Conservation (phyloP, 2,113 vertebrate genomes). For the Delphinus delphis region DNA sequence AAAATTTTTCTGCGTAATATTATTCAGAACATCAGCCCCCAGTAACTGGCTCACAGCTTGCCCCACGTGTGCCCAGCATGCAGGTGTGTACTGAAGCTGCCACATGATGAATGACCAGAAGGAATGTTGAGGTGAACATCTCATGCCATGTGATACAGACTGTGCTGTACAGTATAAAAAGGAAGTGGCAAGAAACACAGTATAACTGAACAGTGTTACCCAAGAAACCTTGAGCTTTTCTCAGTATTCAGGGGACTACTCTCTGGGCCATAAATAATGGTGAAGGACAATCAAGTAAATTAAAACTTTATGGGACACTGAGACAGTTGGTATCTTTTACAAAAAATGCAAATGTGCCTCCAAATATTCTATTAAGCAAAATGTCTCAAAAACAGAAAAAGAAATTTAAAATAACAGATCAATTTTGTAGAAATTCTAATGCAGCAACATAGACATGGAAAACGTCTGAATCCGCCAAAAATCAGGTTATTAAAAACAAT, state of each 20-base stretch:
- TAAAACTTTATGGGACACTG: background rate
- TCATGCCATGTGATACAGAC: background rate
- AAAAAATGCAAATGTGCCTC: background rate
- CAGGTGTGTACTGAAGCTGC: background rate
- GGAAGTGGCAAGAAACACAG: background rate
- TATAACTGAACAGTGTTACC: background rate
- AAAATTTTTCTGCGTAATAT: background rate
- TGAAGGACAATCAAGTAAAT: background rate
- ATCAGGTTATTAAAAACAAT: background rate
- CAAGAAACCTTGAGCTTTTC: background rate
- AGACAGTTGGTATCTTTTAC: background rate
- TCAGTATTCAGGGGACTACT: background rate
- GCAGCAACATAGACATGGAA: background rate
- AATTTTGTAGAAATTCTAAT: background rate
- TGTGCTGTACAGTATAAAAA: background rate
- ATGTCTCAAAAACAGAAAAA: background rate
- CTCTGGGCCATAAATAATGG: background rate
- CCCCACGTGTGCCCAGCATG: rapidly evolving
- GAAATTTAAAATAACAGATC: background rate
- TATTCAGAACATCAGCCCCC: background rate
- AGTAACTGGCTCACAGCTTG: background rate
- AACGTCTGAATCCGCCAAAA: background rate
- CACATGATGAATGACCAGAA: too few species aligned
- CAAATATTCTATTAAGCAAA: background rate
- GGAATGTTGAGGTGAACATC: background rate